phyloP scores from a whole-genome alignment of 2,797 vertebrate genomes.

The Liparis tanakae region DNA sequence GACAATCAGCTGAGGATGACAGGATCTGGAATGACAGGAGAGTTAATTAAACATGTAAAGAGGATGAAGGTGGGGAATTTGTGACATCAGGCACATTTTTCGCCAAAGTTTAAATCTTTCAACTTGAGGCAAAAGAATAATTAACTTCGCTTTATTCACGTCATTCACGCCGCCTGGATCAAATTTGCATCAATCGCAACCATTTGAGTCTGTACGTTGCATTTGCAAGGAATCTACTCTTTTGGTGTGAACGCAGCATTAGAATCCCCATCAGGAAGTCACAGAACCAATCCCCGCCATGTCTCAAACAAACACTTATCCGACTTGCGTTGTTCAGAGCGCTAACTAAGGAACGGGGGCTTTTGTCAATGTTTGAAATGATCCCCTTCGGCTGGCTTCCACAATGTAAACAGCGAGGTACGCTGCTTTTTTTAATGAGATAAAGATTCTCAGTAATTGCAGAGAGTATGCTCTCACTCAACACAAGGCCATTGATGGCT shows the following conservation, averaged over 20 bases:
- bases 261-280: conserved; percentile 24
- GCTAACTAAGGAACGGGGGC: conserved; percentile 39
- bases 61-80: too few species aligned
- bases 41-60: too few species aligned
- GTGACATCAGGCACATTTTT: too few species aligned
- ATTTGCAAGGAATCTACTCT: too few species aligned
- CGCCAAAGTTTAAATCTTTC: too few species aligned
- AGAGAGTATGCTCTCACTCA: conserved; percentile 56
- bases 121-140: too few species aligned
- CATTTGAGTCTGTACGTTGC: too few species aligned
- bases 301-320: conserved; percentile 45
- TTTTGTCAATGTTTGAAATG: conserved; percentile 60
- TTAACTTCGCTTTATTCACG: too few species aligned
- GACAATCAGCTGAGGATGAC: too few species aligned
- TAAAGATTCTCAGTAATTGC: conserved; percentile 70
- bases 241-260: neutral
- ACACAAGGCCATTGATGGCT: conserved; percentile 68
- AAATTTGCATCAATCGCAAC: too few species aligned
- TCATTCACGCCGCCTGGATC: too few species aligned
- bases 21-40: too few species aligned
- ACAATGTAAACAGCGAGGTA: conserved; percentile 56
- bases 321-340: conserved; percentile 40
- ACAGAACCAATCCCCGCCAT: conserved; percentile 26
- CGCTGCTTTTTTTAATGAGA: conserved; percentile 70
- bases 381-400: conserved; percentile 53